Evolutionary conservation across 2,888 invertebrate species (phyloP), one percentile per base, ranked within the genome.

Genomic region (Caenorhabditis drosophilae): DNA sequence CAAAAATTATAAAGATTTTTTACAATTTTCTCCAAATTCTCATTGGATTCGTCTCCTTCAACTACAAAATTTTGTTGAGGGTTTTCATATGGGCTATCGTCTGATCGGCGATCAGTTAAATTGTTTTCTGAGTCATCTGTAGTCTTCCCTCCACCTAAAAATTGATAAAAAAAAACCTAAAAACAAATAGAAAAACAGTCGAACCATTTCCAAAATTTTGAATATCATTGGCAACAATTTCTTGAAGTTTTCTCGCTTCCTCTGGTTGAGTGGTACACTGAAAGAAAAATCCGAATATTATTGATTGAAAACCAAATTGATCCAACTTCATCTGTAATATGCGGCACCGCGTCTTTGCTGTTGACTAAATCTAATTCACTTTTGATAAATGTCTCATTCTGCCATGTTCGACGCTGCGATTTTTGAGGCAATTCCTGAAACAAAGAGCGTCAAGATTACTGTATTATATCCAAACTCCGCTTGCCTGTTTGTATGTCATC

Each of bases 351-450:
- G 15, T 77, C 77, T 16, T 75, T 75, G 38, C 71, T 68, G 27
- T 78, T 78, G 26, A 77, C 75, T 15, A 78, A 55, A 36, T 78
- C 78, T 44, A 70, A 46, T 36, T 76, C 76, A 51, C 70, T 75
- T 50, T 76, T 78, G 47, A 77, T 71, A 48, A 78, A 78, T 12
- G 78, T 78, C 52, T 75, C 67, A 49, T 78, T 78, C 45, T 78
- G 77, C 82, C 82, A 82, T 4, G 75, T 76, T 46, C 79, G 67
- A 4, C 81, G 62, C 22, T 69, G 75, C 2, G 72, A 59, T 6
- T 22, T 34, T 38, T 38, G 27, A 25, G 38, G 52, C 3, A 16
- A 64, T 69, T 34, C 52, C 66, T n/a, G 62, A 47, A 16, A 58
- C 16, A 40, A 54, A 7, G 9, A 4, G 7, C 20, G 20, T 48